A percentile compares a stretch with the other conserved stretches of the same genome.
Conservation (phyloP, 2,797 vertebrate genomes). For the Sarcophilus harrisii region DNA sequence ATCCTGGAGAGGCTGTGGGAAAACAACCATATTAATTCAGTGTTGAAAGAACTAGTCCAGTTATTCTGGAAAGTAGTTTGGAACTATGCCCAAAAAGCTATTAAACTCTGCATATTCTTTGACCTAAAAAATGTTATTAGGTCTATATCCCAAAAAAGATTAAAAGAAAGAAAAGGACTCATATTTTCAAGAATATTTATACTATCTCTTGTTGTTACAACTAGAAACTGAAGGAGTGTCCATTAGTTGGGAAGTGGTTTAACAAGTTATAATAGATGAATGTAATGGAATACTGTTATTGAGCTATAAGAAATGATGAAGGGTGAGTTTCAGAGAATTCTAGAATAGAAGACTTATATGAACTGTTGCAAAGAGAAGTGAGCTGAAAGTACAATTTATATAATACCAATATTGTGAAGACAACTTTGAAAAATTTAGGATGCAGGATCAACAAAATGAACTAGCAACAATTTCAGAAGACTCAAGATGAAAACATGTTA, state of each 20-base stretch:
- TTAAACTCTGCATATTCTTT: background rate
- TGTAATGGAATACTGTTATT: background rate
- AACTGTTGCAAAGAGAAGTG: background rate
- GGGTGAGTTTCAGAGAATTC: background rate
- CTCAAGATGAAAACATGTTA: background rate
- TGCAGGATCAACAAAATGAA: background rate
- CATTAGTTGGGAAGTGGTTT: background rate
- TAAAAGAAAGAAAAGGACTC: background rate
- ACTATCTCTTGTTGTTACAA: background rate
- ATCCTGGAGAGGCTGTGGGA: background rate
- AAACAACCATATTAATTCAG: background rate
- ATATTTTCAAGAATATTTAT: background rate
- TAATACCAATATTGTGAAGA: background rate
- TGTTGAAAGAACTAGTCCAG: background rate
- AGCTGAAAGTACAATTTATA: background rate
- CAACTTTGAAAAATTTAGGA: background rate
- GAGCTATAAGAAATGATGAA: background rate
- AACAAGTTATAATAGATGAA: background rate
- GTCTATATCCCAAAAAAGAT: background rate
- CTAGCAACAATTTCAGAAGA: background rate
- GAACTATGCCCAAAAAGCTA: background rate
- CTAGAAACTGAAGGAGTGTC: background rate
- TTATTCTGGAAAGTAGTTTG: background rate
- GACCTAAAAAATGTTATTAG: background rate
- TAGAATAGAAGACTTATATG: background rate